phyloP scores from a whole-genome alignment of 2,888 invertebrate genomes.

The Phyllotreta striolata region DNA sequence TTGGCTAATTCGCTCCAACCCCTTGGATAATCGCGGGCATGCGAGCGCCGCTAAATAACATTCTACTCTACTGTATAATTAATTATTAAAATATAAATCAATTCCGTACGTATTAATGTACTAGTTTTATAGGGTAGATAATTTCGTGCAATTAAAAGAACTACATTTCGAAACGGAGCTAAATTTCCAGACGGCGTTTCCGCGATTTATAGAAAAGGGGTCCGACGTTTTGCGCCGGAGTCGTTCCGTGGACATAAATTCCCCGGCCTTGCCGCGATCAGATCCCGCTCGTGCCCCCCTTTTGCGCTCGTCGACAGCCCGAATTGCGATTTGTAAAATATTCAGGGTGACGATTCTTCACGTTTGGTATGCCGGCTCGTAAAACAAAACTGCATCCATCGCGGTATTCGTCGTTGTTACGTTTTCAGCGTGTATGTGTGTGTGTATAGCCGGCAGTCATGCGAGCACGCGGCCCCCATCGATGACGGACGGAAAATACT shows the following conservation, averaged over 20 bases:
- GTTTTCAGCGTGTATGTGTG: constrained; percentile 34
- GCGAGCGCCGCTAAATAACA: too few species aligned
- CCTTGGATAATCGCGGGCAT: too few species aligned
- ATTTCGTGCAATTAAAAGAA: background rate
- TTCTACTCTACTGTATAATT: too few species aligned
- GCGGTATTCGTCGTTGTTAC: too few species aligned
- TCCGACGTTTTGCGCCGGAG: constrained; percentile 27
- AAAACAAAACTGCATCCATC: constrained; percentile 43
- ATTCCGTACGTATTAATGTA: too few species aligned
- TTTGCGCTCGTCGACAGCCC: constrained; percentile 32
- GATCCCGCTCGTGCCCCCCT: background rate
- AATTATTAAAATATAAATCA: too few species aligned
- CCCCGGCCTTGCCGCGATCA: constrained; percentile 1
- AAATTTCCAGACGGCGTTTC: background rate
- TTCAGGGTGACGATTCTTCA: constrained; percentile 44
- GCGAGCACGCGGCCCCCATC: constrained; percentile 34
- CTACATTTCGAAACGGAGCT: background rate
- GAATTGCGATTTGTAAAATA: constrained; percentile 43
- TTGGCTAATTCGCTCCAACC: too few species aligned
- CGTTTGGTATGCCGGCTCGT: constrained; percentile 42
- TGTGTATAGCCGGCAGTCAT: constrained; percentile 40
- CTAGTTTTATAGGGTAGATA: too few species aligned
- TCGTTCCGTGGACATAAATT: constrained; percentile 40
- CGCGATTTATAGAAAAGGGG: constrained; percentile 12
- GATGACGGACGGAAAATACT: constrained; percentile 22